Conservation (phyloP, 2,113 vertebrate genomes). For the Synodontis membranacea region DNA sequence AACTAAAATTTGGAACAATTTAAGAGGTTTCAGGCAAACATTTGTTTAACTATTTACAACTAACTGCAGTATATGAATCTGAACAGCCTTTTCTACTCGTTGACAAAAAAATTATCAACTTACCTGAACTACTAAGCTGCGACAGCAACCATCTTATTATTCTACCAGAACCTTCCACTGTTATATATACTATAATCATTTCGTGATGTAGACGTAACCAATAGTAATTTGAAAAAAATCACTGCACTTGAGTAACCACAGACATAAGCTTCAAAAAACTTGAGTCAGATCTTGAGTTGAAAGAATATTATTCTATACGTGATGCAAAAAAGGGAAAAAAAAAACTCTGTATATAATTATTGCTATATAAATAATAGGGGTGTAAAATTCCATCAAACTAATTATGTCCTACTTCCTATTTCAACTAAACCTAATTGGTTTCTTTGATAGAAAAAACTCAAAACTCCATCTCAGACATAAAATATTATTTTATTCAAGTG, state of each 20-base stretch:
- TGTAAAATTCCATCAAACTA: background rate
- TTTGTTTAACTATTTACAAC: background rate
- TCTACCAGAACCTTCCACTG: background rate
- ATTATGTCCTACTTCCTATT: background rate
- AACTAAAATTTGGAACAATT: background rate
- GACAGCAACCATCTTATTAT: background rate
- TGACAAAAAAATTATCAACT: background rate
- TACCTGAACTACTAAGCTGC: background rate
- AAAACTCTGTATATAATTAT: background rate
- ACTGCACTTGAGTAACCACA: background rate
- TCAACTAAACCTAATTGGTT: background rate
- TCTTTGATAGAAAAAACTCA: background rate
- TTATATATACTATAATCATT: constrained; percentile 5
- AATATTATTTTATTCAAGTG: background rate
- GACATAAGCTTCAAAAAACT: background rate
- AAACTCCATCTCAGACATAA: background rate
- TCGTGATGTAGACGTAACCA: background rate
- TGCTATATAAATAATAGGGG: background rate
- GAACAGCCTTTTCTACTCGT: background rate
- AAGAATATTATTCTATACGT: background rate
- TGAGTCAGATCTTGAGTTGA: background rate
- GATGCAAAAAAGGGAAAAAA: background rate
- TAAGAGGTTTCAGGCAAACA: background rate
- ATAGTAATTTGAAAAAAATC: background rate
- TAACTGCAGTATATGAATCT: background rate